phyloP scores from a whole-genome alignment of 1,140 invertebrate genomes.

The Lamellibrachia luymesi region DNA sequence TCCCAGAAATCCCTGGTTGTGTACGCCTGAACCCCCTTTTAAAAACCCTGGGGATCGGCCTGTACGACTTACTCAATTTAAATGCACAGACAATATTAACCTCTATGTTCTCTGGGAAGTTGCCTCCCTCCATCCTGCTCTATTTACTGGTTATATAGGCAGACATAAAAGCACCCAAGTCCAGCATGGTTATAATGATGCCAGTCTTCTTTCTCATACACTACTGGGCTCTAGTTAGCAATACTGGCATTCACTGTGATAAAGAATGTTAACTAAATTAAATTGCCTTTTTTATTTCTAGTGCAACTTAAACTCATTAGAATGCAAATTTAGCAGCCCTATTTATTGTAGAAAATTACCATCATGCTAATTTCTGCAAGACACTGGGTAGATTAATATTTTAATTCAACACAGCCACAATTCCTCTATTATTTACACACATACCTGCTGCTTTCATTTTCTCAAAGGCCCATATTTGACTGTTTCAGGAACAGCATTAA shows the following conservation, averaged over 20 bases:
- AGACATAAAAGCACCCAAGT: too few relatives aligned
- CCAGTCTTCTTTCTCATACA: neutral
- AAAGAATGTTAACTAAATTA: neutral
- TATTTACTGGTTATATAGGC: too few relatives aligned
- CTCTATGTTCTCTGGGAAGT: too few relatives aligned
- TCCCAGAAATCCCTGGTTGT: too few relatives aligned
- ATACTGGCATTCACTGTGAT: neutral
- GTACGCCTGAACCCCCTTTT: too few relatives aligned
- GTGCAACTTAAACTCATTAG: neutral
- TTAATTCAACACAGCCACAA: neutral
- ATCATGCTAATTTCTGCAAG: neutral
- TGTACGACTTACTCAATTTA: too few relatives aligned
- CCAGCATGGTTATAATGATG: neutral
- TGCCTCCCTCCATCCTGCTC: too few relatives aligned
- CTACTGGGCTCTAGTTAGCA: neutral
- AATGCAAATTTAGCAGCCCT: neutral
- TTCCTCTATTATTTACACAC: neutral
- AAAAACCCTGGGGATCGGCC: too few relatives aligned
- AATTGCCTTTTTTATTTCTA: neutral
- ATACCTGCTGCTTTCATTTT: neutral
- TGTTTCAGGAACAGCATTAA: too few relatives aligned
- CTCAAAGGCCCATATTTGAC: too few relatives aligned
- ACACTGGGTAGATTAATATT: neutral
- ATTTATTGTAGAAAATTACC: neutral
- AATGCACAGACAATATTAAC: too few relatives aligned